Base-by-base conservation (phyloP, 2,113 vertebrate species). In the Oxygymnocypris stewartii region DNA sequence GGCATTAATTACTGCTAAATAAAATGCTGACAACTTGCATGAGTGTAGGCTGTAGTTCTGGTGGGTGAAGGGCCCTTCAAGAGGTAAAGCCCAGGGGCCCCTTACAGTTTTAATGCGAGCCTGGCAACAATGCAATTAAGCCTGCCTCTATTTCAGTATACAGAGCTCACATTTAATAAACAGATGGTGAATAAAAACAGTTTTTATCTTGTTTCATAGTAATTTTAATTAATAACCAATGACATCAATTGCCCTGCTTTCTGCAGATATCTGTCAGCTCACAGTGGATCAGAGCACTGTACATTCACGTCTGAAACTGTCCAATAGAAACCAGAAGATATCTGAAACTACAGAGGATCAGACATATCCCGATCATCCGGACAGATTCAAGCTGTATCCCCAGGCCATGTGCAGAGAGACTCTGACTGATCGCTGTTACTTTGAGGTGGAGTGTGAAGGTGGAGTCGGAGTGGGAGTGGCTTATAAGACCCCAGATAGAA, bases 231-330 rank as follows among this genome's bases (percentile, higher is more conserved):
- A 40, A 40, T 40, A 6, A 40, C 37, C 7, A 25, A 31, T 31
- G 28, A 31, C 28, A 31, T 31, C 28, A 2, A 42, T 7, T 57
- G 20, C 13, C 35, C 51, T 81, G 25, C 16, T 25, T 81, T 31
- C 12, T 61, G 2, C 61, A 85, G 83, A 88, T 79, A 16, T n/a
- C 23, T 76, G 23, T 28, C 7, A 40, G 69, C 23, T 81, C 10
- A 31, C 77, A 23, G 67, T 88, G 67, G 77, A 88, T 79, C 14
- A 12, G 16, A 76, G 57, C 83, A 76, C 83, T 6, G 42, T 79
- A 47, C 40, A 85, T 67, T 44, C 2, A 51, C 16, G 49, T 0
- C 54, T 85, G 23, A 28, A 12, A 65, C 42, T 85, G 2, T 82
- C 78, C 11, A 0, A 69, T 1, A 47, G n/a, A 3, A 82, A 77